These are phyloP conservation scores for Brachirus orientalis DNA, from an alignment of 2,113 vertebrate species.

Conservation along the genomic window DNA sequence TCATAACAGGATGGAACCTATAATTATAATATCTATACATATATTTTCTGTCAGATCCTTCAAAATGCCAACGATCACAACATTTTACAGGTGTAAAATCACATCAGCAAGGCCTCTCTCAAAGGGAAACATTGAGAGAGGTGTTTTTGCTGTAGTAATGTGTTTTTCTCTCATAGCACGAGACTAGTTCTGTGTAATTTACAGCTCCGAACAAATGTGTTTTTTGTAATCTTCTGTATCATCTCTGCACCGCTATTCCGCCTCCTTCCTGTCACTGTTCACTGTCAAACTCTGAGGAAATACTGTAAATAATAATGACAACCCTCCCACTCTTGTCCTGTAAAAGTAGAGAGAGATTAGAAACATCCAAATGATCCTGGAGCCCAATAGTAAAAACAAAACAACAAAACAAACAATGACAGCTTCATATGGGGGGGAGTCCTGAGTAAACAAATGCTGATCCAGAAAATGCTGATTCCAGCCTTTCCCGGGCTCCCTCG, in stretches of 20 bases:
- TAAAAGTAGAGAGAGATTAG: constrained; percentile 25
- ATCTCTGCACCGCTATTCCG: not conserved
- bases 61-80: too few species aligned
- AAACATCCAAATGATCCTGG: constrained; percentile 44
- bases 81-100: too few species aligned
- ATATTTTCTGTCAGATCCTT: too few species aligned
- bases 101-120: too few species aligned
- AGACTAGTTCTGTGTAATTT: too few species aligned
- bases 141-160: too few species aligned
- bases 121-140: too few species aligned
- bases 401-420: constrained; percentile 46
- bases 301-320: constrained; percentile 25
- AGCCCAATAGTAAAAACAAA: constrained; percentile 5
- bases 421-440: constrained; percentile 71
- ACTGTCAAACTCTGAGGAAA: constrained; percentile 32
- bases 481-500: constrained; percentile 66
- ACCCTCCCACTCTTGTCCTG: constrained; percentile 22
- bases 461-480: constrained; percentile 71
- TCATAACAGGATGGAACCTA: too few species aligned
- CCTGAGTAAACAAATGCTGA: constrained; percentile 70
- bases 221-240: too few species aligned
- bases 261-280: constrained; percentile 10
- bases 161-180: too few species aligned
- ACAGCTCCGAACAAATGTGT: too few species aligned
- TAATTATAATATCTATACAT: too few species aligned